phyloP scores from a whole-genome alignment of 2,113 vertebrate species.

The Paradoxurus hermaphroditus region DNA sequence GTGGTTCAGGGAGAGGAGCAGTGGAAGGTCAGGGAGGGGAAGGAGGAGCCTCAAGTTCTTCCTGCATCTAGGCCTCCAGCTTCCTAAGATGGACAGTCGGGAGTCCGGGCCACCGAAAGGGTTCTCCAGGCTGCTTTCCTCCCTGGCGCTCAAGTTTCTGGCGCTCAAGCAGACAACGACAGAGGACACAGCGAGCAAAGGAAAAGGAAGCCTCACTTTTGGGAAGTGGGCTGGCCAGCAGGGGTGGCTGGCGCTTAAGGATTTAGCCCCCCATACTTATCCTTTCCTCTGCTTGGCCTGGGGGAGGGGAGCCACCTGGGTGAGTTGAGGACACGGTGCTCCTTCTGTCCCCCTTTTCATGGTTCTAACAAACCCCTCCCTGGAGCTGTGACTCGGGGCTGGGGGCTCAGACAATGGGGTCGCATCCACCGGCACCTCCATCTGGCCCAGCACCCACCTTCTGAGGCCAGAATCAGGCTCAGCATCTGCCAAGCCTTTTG shows the following conservation, averaged over 20 bases:
- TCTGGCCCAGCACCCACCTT: neutral
- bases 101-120: neutral
- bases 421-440: neutral
- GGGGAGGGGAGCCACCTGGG: neutral
- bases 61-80: neutral
- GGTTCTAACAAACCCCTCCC: constrained; percentile 41
- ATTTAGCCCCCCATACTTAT: neutral
- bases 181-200: neutral
- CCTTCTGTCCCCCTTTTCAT: constrained; percentile 4
- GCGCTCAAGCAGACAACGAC: neutral
- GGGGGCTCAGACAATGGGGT: constrained; percentile 23
- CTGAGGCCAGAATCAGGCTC: neutral
- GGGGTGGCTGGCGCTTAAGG: neutral
- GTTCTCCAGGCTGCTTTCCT: neutral
- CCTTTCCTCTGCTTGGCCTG: neutral
- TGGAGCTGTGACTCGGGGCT: constrained; percentile 53
- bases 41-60: neutral
- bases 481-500: neutral
- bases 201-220: neutral
- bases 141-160: neutral
- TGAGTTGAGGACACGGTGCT: constrained; percentile 64
- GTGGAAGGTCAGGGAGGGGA: neutral
- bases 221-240: neutral
- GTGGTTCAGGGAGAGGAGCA: neutral
- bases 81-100: constrained; percentile 27